phyloP scores from a whole-genome alignment of 2,888 invertebrate species.

The Amphiduros pacificus region DNA sequence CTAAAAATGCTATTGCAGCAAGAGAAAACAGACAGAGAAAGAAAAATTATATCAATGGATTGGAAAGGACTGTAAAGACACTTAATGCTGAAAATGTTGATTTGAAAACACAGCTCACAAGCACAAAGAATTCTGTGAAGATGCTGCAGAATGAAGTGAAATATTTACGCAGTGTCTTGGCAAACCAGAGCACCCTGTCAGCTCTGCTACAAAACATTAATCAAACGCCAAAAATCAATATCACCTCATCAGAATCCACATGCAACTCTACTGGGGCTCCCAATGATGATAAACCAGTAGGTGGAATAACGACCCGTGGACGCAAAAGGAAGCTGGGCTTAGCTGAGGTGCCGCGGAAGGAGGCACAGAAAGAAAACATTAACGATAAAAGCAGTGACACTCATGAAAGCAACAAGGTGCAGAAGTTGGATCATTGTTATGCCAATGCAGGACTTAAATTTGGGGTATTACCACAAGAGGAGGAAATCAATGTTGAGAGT shows the following conservation, averaged over 20 bases:
- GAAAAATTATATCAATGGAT: slow-evolving; percentile 40
- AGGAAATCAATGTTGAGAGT: background rate
- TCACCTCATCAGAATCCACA: background rate
- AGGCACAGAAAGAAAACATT: background rate
- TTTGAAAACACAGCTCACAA: slow-evolving; percentile 25
- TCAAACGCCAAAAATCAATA: slow-evolving; percentile 1
- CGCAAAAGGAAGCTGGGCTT: background rate
- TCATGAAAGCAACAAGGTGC: background rate
- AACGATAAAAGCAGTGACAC: background rate
- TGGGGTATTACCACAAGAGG: background rate
- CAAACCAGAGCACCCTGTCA: slow-evolving; percentile 48
- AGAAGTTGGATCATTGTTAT: slow-evolving; percentile 10
- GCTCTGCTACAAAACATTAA: slow-evolving; percentile 44
- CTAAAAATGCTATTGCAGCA: slow-evolving; percentile 48
- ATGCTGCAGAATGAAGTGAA: slow-evolving; percentile 40
- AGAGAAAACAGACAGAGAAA: slow-evolving; percentile 48
- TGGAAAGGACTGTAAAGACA: slow-evolving; percentile 39
- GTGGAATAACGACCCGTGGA: background rate
- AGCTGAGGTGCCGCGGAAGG: background rate
- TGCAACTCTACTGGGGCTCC: too few species aligned
- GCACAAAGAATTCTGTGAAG: slow-evolving; percentile 26
- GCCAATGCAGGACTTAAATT: background rate
- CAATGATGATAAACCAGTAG: background rate
- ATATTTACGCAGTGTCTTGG: slow-evolving; percentile 47
- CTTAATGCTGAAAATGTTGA: slow-evolving; percentile 35